These are phyloP conservation scores for Melanerpes aurifrons DNA, from an alignment of 2,113 vertebrate species.

Conservation along the genomic window DNA sequence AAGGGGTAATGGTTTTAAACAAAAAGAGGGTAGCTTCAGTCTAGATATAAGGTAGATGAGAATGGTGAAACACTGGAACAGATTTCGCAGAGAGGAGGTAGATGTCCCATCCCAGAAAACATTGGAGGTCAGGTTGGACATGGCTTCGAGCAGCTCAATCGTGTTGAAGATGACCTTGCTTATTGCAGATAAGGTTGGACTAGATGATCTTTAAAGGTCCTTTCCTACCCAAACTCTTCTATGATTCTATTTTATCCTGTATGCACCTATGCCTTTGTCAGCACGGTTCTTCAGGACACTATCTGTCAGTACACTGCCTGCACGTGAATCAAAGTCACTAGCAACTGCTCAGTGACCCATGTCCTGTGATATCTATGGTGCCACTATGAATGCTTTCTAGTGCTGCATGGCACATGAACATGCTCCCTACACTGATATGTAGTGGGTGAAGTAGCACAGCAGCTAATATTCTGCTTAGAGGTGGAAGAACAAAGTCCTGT, in stretches of 20 bases:
- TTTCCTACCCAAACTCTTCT: background rate
- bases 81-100: no score
- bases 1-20: no score
- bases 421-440: background rate
- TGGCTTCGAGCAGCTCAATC: no score
- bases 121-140: no score
- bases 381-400: background rate
- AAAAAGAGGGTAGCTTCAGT: background rate
- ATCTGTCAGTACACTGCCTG: background rate
- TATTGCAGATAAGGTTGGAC: no score
- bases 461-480: background rate
- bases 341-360: background rate
- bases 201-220: no score
- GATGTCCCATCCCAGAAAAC: no score
- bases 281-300: background rate
- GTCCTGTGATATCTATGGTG: background rate
- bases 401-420: background rate
- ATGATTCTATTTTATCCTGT: background rate
- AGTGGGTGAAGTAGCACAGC: background rate
- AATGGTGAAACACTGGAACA: no score
- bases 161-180: no score
- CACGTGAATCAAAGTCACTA: fast-evolving
- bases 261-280: background rate
- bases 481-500: background rate
- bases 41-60: no score